These are phyloP conservation scores for Fragum fragum DNA, from an alignment of 2,888 invertebrate genomes.

Conservation along the genomic window DNA sequence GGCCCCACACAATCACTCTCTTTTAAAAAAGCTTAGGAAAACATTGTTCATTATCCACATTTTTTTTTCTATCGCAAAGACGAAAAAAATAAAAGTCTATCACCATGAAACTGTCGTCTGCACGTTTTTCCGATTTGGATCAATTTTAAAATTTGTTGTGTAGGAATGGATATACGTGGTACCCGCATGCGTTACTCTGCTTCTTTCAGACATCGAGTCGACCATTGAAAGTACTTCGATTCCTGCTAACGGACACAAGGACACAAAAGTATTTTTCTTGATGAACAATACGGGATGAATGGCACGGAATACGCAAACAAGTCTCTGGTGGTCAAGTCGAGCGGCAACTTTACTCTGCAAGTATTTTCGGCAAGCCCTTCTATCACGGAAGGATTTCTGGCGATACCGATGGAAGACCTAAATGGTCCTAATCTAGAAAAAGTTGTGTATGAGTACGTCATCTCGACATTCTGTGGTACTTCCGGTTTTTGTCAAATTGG, in stretches of 20 bases:
- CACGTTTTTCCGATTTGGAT: background rate
- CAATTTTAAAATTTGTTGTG: background rate
- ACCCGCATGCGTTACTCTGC: background rate
- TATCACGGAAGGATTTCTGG: slow-evolving; percentile 46
- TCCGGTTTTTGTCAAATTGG: slow-evolving; percentile 57
- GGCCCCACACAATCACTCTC: too few relatives aligned
- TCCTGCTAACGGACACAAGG: background rate
- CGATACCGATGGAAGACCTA: slow-evolving; percentile 36
- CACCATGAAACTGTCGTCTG: too few relatives aligned
- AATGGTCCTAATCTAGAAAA: background rate
- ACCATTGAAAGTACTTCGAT: background rate
- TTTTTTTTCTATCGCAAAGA: too few relatives aligned
- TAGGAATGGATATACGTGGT: background rate
- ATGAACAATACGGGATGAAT: slow-evolving; percentile 14
- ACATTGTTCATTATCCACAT: too few relatives aligned
- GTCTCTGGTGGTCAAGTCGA: slow-evolving; percentile 28
- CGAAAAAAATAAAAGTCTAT: too few relatives aligned
- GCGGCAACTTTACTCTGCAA: slow-evolving; percentile 34
- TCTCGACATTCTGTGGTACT: slow-evolving; percentile 49
- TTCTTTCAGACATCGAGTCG: background rate
- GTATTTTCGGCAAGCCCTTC: slow-evolving; percentile 33
- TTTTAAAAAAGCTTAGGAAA: too few relatives aligned
- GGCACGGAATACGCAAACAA: slow-evolving; percentile 53
- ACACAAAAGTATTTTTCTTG: background rate
- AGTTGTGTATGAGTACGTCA: slow-evolving; percentile 39